phyloP scores from a whole-genome alignment of 2,113 vertebrate species.

The Scortum barcoo region DNA sequence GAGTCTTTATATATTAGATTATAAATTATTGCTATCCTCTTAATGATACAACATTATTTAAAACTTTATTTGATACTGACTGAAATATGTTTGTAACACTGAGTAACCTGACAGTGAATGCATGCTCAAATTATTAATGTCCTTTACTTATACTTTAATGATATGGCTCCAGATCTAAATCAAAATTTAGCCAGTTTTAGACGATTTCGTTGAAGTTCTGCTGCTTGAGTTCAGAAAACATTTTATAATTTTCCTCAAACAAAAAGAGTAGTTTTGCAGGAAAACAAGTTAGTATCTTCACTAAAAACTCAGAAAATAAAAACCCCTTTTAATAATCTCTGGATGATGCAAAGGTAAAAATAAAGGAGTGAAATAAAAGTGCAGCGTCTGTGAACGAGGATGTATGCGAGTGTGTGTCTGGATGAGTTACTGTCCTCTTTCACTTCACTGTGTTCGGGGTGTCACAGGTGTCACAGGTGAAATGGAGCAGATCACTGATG shows the following conservation, averaged over 20 bases:
- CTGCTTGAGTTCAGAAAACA: neutral
- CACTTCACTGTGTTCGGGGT: constrained; percentile 32
- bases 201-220: neutral
- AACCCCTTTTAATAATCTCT: neutral
- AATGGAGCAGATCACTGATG: constrained; percentile 32
- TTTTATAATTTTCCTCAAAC: no score
- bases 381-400: constrained; percentile 1
- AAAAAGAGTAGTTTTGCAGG: no score
- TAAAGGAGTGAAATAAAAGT: no score
- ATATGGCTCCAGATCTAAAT: neutral
- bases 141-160: neutral
- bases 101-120: neutral
- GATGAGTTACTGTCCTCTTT: constrained; percentile 49
- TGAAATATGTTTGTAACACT: neutral
- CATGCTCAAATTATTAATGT: neutral
- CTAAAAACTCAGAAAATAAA: no score
- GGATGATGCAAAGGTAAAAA: neutral
- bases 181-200: neutral
- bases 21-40: no score
- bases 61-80: no score
- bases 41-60: no score
- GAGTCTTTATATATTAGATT: no score
- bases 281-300: no score
- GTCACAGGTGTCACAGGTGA: constrained; percentile 54
- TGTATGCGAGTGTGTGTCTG: neutral